Base-by-base conservation (phyloP, 2,797 vertebrate genomes). In the Clamator glandarius region DNA sequence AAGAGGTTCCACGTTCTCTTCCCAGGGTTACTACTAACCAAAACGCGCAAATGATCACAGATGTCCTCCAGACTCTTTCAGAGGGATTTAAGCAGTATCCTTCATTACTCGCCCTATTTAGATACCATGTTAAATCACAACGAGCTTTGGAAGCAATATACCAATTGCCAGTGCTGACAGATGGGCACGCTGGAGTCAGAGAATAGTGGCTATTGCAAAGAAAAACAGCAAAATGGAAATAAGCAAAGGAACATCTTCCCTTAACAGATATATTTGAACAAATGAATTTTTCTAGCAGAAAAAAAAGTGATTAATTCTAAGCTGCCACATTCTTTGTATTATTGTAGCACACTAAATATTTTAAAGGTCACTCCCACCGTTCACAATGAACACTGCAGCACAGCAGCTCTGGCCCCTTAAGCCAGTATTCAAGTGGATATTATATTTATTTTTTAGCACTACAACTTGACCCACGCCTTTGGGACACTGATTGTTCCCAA, bases 91-190 rank as follows among this genome's bases (percentile, higher is more conserved):
- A 66, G 81, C 94, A 12, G 76, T 75, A 92, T 92, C 95, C 97
- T 96, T 97, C 97, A 85, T 96, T 94, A 96, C 97, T 96, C 97
- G 97, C 98, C 98, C 98, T 97, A 98, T 97, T 98, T 97, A 98
- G 97, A 97, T 96, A 98, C 98, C 98, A 97, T 2, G 39, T 50
- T 88, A 59, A 98, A 97, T 97, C 97, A 96, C 95, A 88, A 93
- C 97, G 93, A 96, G 97, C 98, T 98, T 96, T 98, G 98, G 98
- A 98, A 98, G 97, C 97, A 97, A 75, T 19, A 57, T 28, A 84
- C 70, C 87, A 57, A 91, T 23, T 6, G 88, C 93, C 74, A 90
- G 83, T 19, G 88, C 15, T 93, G 88, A 83, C 96, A 96, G 95
- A 96, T 95, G 95, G 96, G 92, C 92, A 63, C 5, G 2, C 64